Evolutionary conservation across 2,797 vertebrate genomes (phyloP), one percentile per base, ranked within the genome.

Genomic region (Numenius phaeopus): DNA sequence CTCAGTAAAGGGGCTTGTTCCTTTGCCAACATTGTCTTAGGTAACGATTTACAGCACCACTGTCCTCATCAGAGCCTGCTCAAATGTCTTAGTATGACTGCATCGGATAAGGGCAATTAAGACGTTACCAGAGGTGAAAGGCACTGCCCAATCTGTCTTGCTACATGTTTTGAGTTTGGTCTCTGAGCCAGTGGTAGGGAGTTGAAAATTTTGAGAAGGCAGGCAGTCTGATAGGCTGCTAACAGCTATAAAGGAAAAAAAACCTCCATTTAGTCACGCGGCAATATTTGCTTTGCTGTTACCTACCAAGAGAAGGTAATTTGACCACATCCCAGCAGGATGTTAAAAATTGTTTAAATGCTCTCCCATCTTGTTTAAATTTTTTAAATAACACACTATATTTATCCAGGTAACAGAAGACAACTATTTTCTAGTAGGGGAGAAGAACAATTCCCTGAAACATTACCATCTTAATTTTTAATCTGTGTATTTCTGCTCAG

Each of bases 381-480:
- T 1, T 10, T 67, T 32, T 23, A 73, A 87, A 80, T 50, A 83
- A 54, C 27, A 78, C 7, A 20, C 26, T 72, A 3, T 71, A 80
- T 88, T 95, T 84, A 82, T 62, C 66, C 85, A 69, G 42, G 76
- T 89, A 88, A 67, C 46, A 91, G 46, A 78, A 92, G 93, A 34
- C 16, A 80, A 26, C 49, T 71, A 20, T 91, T 93, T 83, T 84
- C 61, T 62, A 65, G 42, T 46, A 87, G 49, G 29, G 57, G 50
- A 82, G 18, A 61, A 54, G 42, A 82, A 72, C 5, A 9, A 76
- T 89, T 93, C 58, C 39, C 58, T 72, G 62, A 85, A 92, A 91
- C 34, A 50, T 79, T 78, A 69, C 16, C 47, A 62, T 57, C 66
- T 62, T 86, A 58, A 93, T 95, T 95, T 88, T 39, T 58, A 87